A percentile compares a stretch with the other conserved stretches of the same genome.
Evolutionary conservation across 2,888 invertebrate genomes (phyloP).

Genomic region (Pedicia rivosa): DNA sequence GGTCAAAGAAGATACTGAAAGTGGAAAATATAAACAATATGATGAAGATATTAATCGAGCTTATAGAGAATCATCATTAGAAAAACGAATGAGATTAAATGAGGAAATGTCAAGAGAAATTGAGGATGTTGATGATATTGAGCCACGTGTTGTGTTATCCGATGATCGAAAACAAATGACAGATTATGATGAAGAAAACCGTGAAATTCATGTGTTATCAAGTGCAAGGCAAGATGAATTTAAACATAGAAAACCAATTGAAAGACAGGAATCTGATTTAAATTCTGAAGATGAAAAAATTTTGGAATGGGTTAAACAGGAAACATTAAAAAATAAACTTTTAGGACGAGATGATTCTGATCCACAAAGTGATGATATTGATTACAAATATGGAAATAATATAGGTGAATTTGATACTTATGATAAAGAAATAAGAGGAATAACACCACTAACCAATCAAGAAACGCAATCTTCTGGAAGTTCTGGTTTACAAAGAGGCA

Average conservation of each 20-base stretch:
- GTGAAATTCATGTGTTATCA: constrained; percentile 34
- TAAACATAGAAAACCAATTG: constrained; percentile 22
- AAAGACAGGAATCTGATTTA: constrained; percentile 30
- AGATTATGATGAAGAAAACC: constrained; percentile 38
- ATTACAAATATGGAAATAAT: constrained; percentile 18
- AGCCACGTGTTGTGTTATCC: constrained; percentile 26
- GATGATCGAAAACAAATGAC: constrained; percentile 40
- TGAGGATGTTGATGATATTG: constrained; percentile 32
- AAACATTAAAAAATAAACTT: constrained; percentile 26
- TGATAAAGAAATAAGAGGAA: constrained; percentile 19
- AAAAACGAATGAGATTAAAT: constrained; percentile 29
- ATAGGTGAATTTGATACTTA: no score
- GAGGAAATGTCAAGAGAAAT: constrained; percentile 17
- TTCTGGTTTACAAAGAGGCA: constrained; percentile 36
- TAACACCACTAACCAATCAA: constrained; percentile 27
- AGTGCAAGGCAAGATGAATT: constrained; percentile 27
- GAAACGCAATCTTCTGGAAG: constrained; percentile 44
- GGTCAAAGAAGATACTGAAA: constrained; percentile 26
- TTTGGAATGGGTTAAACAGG: constrained; percentile 29
- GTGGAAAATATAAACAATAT: constrained; percentile 27
- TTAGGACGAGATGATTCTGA: constrained; percentile 24
- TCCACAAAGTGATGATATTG: constrained; percentile 5
- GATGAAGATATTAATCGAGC: constrained; percentile 21
- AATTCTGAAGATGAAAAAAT: constrained; percentile 29
- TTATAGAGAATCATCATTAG: constrained; percentile 30